phyloP scores from a whole-genome alignment of 1,140 invertebrate species.

The Drosophila watanabei region DNA sequence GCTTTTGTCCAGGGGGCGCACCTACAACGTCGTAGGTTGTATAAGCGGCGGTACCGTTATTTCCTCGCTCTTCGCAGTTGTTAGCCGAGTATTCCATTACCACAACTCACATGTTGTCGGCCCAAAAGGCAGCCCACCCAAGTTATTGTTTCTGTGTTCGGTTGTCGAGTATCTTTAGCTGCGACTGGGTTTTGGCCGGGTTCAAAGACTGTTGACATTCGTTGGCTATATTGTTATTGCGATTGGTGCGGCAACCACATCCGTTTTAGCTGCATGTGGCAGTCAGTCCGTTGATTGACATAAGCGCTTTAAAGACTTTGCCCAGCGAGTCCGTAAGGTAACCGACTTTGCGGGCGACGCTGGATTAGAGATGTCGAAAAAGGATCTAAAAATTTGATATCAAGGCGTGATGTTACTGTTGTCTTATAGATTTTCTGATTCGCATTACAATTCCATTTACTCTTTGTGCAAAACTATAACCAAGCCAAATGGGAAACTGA shows the following conservation, averaged over 20 bases:
- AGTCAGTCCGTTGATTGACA: constrained; percentile 63
- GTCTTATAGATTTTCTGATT: not conserved
- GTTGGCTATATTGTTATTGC: constrained; percentile 46
- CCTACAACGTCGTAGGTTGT: constrained; percentile 46
- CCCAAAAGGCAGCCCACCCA: constrained; percentile 43
- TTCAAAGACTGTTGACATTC: constrained; percentile 60
- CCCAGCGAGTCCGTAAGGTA: constrained; percentile 21
- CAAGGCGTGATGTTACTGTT: not conserved
- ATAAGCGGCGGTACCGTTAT: constrained; percentile 40
- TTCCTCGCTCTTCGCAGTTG: constrained; percentile 43
- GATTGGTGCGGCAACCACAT: constrained; percentile 53
- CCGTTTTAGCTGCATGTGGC: constrained; percentile 56
- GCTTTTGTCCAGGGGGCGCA: constrained; percentile 38
- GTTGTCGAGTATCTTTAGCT: constrained; percentile 5
- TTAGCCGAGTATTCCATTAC: constrained; percentile 46
- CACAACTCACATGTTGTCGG: constrained; percentile 54
- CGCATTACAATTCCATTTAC: not conserved
- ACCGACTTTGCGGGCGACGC: constrained; percentile 7
- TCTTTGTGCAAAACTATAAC: constrained; percentile 42
- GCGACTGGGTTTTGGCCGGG: constrained; percentile 20
- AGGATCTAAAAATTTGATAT: not conserved
- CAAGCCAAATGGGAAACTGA: constrained; percentile 27
- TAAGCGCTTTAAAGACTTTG: constrained; percentile 72
- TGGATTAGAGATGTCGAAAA: constrained; percentile 4
- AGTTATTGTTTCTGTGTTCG: constrained; percentile 48